These are phyloP conservation scores for Corydoras maculifer DNA, from an alignment of 2,113 vertebrate genomes.

Conservation along the genomic window DNA sequence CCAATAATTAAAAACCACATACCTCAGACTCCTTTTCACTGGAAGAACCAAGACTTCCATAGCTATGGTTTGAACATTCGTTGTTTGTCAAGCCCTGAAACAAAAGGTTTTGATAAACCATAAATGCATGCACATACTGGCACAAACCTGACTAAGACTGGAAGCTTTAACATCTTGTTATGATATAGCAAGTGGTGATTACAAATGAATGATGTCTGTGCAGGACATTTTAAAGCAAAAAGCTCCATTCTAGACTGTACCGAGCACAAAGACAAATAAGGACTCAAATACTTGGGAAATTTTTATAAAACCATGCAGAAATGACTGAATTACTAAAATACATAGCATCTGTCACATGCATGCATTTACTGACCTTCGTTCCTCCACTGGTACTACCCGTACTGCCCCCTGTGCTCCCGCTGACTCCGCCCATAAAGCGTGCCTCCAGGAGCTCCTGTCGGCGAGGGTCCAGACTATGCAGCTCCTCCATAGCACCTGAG, in stretches of 20 bases:
- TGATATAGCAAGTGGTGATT: slow-evolving; percentile 30
- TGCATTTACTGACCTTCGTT: slow-evolving; percentile 81
- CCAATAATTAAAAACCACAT: slow-evolving; percentile 35
- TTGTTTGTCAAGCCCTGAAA: slow-evolving; percentile 92
- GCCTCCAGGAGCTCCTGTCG: slow-evolving; percentile 96
- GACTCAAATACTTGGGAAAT: not conserved
- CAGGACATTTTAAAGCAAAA: slow-evolving; percentile 1
- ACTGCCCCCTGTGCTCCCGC: slow-evolving; percentile 88
- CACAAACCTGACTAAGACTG: not conserved
- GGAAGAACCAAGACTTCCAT: slow-evolving; percentile 94
- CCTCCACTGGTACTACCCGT: slow-evolving; percentile 94
- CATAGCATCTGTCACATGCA: too few species aligned
- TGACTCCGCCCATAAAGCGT: slow-evolving; percentile 92
- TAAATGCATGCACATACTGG: slow-evolving; percentile 20
- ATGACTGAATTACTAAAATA: too few species aligned
- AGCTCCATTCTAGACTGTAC: not conserved
- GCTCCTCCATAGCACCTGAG: slow-evolving; percentile 96
- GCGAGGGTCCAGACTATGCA: slow-evolving; percentile 98
- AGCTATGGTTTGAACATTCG: slow-evolving; percentile 99
- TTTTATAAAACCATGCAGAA: too few species aligned
- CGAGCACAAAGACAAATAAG: not conserved
- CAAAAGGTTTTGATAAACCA: slow-evolving; percentile 35
- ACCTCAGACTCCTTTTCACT: slow-evolving; percentile 99
- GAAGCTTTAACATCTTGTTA: slow-evolving; percentile 3
- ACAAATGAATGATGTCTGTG: slow-evolving; percentile 27